Percentiles rank a stretch among this genome's conserved stretches.
Evolutionary conservation across 2,113 vertebrate species (phyloP).

Genomic region (Ascaphus truei): DNA sequence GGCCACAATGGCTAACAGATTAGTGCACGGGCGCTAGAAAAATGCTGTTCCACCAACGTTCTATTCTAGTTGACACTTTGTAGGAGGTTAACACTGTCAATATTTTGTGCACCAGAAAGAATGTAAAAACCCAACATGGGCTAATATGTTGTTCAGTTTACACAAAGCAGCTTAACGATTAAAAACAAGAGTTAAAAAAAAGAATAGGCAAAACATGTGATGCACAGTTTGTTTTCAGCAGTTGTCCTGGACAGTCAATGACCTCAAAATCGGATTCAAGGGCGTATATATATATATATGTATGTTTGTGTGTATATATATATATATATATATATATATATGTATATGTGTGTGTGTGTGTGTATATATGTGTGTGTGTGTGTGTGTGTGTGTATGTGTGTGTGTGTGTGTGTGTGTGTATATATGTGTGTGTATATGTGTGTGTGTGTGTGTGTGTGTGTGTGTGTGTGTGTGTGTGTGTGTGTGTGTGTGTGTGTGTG

Average conservation of each 20-base stretch:
- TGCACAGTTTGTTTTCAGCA: conserved; percentile 37
- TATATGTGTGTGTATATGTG: no score
- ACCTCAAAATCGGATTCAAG: conserved; percentile 28
- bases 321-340: no score
- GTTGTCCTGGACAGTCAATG: conserved; percentile 37
- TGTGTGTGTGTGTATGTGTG: no score
- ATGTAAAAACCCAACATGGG: conserved; percentile 66
- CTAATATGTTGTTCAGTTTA: conserved; percentile 54
- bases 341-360: no score
- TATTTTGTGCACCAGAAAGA: conserved; percentile 61
- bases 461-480: no score
- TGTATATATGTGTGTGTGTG: no score
- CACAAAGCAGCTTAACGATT: conserved; percentile 62
- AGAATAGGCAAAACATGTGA: conserved; percentile 44
- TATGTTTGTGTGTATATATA: no score
- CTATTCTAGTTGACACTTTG: conserved; percentile 54
- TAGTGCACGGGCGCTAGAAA: conserved; percentile 61
- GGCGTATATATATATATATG: not conserved
- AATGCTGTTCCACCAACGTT: conserved; percentile 52
- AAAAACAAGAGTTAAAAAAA: conserved; percentile 57
- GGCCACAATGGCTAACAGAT: conserved; percentile 51
- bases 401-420: no score
- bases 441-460: no score
- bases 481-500: no score
- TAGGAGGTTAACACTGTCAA: conserved; percentile 56